Evolutionary conservation across 1,140 invertebrate species (phyloP).

Genomic region (Dreissena polymorpha): DNA sequence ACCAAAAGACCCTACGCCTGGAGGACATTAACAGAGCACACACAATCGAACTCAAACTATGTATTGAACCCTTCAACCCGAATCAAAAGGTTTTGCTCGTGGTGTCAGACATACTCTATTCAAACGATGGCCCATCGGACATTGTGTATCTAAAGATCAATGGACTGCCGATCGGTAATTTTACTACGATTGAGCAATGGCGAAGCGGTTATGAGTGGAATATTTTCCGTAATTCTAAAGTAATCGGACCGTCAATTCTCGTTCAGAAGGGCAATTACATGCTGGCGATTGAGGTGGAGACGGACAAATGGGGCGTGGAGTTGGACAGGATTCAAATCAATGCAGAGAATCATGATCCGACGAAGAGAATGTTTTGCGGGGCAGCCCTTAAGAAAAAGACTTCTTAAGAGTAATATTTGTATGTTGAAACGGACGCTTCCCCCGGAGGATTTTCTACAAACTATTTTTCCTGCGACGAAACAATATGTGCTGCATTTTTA

Average conservation of each 20-base stretch:
- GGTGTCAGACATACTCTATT: conserved; percentile 33
- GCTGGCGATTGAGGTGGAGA: conserved; percentile 25
- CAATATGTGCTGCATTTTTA: too few species aligned
- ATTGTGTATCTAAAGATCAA: conserved; percentile 10
- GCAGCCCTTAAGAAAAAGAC: not conserved
- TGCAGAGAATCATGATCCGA: conserved; percentile 39
- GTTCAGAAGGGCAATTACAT: conserved; percentile 21
- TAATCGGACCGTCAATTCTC: not conserved
- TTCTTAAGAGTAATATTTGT: not conserved
- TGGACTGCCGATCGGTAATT: conserved; percentile 26
- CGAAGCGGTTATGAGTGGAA: conserved; percentile 45
- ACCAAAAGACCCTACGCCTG: conserved; percentile 25
- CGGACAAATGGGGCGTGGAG: conserved; percentile 47
- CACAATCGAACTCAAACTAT: conserved; percentile 16
- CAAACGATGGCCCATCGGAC: conserved; percentile 48
- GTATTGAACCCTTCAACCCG: conserved; percentile 13
- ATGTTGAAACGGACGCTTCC: too few species aligned
- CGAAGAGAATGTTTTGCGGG: conserved; percentile 34
- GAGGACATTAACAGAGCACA: conserved; percentile 11
- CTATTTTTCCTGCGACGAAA: too few species aligned
- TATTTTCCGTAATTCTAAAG: conserved; percentile 34
- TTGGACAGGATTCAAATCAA: conserved; percentile 45
- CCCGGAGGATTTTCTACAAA: too few species aligned
- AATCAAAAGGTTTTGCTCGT: conserved; percentile 10
- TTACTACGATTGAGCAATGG: conserved; percentile 38